Evolutionary conservation across 1,140 invertebrate genomes (phyloP).

Genomic region (Anadara kagoshimensis): DNA sequence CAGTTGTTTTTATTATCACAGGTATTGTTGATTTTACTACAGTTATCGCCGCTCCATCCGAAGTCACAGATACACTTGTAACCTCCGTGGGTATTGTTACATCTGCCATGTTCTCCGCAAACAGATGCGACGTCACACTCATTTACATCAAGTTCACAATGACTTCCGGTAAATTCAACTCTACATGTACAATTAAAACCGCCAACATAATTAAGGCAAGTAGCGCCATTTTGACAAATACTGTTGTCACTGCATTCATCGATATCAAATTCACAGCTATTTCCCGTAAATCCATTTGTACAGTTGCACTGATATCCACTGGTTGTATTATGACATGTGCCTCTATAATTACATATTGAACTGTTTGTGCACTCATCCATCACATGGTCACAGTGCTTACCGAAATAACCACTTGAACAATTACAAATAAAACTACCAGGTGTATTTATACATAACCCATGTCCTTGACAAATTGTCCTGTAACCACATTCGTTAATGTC

Average conservation of each 20-base stretch:
- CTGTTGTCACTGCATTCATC: slow-evolving; percentile 19
- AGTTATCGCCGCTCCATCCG: slow-evolving; percentile 1
- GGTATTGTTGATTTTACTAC: slow-evolving; percentile 46
- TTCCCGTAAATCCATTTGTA: slow-evolving; percentile 11
- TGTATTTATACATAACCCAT: slow-evolving; percentile 3
- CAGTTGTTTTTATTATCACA: slow-evolving; percentile 37
- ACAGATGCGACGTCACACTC: background rate
- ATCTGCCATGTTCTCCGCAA: too few species aligned
- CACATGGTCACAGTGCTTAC: background rate
- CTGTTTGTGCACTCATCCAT: slow-evolving; percentile 7
- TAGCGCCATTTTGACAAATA: slow-evolving; percentile 17
- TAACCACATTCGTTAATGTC: slow-evolving; percentile 34
- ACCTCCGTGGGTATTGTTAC: too few species aligned
- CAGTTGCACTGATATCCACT: slow-evolving; percentile 21
- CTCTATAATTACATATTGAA: slow-evolving; percentile 13
- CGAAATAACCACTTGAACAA: background rate
- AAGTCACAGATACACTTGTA: background rate
- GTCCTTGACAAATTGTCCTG: slow-evolving; percentile 1
- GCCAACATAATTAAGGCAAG: slow-evolving; percentile 12
- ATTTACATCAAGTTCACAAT: slow-evolving; percentile 27
- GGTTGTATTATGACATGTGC: slow-evolving; percentile 17
- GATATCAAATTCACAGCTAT: slow-evolving; percentile 12
- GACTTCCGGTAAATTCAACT: slow-evolving; percentile 4
- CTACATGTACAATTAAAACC: slow-evolving; percentile 10
- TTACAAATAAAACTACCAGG: background rate